phyloP scores from a whole-genome alignment of 2,888 invertebrate genomes.

The Calephelis perditalis region DNA sequence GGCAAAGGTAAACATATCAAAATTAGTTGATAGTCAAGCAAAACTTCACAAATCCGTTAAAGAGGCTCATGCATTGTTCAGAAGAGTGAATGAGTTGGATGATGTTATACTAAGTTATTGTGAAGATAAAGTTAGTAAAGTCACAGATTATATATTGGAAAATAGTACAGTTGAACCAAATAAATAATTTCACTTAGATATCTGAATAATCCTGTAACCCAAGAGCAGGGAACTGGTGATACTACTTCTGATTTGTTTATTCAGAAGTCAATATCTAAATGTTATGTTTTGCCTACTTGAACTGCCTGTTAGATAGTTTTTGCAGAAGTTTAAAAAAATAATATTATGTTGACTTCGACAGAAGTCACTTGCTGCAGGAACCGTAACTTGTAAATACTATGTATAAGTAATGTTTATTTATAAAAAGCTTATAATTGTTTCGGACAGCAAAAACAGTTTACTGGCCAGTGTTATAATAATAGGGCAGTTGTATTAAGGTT shows the following conservation, averaged over 20 bases:
- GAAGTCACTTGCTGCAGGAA: neutral
- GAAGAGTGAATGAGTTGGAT: constrained; percentile 48
- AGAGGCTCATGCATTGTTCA: constrained; percentile 44
- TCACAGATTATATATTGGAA: constrained; percentile 59
- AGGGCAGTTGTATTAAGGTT: no score
- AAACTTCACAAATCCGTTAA: constrained; percentile 53
- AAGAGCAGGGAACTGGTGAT: neutral
- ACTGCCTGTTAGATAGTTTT: no score
- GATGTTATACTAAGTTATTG: constrained; percentile 46
- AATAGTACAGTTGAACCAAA: constrained; percentile 51
- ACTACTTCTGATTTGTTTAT: no score
- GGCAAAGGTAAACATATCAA: constrained; percentile 54
- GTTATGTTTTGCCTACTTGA: no score
- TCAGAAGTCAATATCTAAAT: no score
- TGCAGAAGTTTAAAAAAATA: no score
- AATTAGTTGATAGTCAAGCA: constrained; percentile 53
- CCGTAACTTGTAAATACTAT: neutral
- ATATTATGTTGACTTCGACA: no score
- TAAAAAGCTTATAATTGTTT: no score
- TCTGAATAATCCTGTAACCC: neutral
- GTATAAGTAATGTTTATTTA: no score
- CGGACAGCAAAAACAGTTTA: no score
- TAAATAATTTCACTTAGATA: constrained; percentile 26
- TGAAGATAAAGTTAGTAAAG: constrained; percentile 46
- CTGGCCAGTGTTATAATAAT: no score